Evolutionary conservation across 2,113 vertebrate genomes (phyloP).

Genomic region (Dissostichus mawsoni): DNA sequence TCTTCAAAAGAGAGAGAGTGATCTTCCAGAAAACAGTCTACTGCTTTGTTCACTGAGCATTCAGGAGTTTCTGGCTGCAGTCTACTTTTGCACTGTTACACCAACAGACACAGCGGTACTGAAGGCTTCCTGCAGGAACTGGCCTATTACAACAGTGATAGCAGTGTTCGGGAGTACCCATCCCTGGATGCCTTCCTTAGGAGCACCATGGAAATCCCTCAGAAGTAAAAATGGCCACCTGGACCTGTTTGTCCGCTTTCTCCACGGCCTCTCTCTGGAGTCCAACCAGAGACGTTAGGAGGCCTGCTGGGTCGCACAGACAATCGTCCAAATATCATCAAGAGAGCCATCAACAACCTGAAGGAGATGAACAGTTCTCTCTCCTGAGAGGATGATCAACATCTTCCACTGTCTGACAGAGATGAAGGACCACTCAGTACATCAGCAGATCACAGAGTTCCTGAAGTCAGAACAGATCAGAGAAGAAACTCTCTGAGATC

Average conservation of each 20-base stretch:
- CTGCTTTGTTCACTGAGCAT: no score
- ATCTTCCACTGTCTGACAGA: no score
- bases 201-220: conserved; percentile 1
- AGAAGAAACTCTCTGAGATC: no score
- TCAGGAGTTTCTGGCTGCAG: no score
- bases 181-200: not conserved
- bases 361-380: conserved; percentile 1
- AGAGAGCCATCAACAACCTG: not conserved
- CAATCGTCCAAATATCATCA: not conserved
- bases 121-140: not conserved
- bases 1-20: conserved; percentile 36
- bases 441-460: no score
- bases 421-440: no score
- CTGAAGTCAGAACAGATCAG: no score
- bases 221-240: conserved; percentile 10
- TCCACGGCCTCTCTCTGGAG: not conserved
- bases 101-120: not conserved
- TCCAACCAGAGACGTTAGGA: conserved; percentile 23
- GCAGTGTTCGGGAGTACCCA: not conserved
- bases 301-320: not conserved
- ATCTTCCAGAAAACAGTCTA: not conserved
- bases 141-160: no score
- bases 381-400: no score
- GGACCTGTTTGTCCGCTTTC: not conserved
- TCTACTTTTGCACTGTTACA: conserved; percentile 22